phyloP scores from a whole-genome alignment of 2,888 invertebrate species.

The Osmoderma eremita region DNA sequence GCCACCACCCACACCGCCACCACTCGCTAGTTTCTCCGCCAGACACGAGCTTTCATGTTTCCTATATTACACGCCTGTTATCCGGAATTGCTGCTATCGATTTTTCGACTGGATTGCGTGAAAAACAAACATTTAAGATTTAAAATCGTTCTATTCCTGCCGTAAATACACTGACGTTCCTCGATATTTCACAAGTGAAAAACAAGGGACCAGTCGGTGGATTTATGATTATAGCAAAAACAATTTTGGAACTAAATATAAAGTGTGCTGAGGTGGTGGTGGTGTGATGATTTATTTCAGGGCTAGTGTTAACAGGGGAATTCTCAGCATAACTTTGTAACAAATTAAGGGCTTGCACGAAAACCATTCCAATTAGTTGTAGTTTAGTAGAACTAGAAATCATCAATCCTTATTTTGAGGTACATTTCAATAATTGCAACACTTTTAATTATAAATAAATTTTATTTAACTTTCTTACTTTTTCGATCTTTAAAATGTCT shows the following conservation, averaged over 20 bases:
- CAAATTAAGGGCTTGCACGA: too few species aligned
- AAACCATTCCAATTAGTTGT: too few species aligned
- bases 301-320: too few species aligned
- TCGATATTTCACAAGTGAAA: constrained; percentile 30
- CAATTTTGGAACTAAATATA: constrained; percentile 10
- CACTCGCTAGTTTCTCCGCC: not conserved
- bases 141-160: constrained; percentile 8
- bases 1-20: not conserved
- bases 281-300: too few species aligned
- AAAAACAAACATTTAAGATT: constrained; percentile 35
- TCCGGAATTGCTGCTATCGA: constrained; percentile 27
- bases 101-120: constrained; percentile 33
- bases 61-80: constrained; percentile 15
- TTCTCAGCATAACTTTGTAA: too few species aligned
- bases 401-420: too few species aligned
- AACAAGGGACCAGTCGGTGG: constrained; percentile 9
- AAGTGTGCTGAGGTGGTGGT: too few species aligned
- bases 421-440: too few species aligned
- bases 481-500: too few species aligned
- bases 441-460: too few species aligned
- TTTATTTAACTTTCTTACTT: too few species aligned
- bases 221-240: constrained; percentile 8
- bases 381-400: too few species aligned
- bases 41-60: constrained; percentile 20
- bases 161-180: constrained; percentile 9